A percentile compares a stretch with the other conserved stretches of the same genome.
Evolutionary conservation across 2,888 invertebrate genomes (phyloP).

Genomic region (Chesias legatella): DNA sequence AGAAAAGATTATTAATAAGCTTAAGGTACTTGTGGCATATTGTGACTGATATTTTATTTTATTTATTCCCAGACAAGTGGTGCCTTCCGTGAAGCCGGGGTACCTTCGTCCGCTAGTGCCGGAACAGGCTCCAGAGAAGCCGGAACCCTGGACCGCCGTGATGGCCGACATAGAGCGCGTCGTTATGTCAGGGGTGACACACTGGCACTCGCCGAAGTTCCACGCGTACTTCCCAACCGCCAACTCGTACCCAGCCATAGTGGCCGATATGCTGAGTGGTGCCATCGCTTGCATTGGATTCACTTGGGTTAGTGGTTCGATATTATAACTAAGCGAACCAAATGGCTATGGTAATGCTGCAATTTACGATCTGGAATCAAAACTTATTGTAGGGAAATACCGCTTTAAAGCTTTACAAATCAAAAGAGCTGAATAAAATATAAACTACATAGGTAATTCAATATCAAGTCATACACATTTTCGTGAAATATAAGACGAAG

Average conservation of each 20-base stretch:
- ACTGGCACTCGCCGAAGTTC: conserved; percentile 98
- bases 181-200: conserved; percentile 98
- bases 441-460: too few species aligned
- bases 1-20: too few species aligned
- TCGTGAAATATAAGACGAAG: too few species aligned
- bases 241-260: conserved; percentile 95
- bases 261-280: conserved; percentile 96
- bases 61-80: conserved; percentile 83
- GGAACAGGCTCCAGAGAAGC: conserved; percentile 88
- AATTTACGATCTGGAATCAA: too few species aligned
- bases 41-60: too few species aligned
- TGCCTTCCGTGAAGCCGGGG: conserved; percentile 96
- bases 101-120: conserved; percentile 94
- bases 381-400: too few species aligned
- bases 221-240: conserved; percentile 97
- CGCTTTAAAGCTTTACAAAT: too few species aligned
- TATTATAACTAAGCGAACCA: too few species aligned
- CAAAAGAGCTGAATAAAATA: too few species aligned
- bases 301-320: conserved; percentile 87
- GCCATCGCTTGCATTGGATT: conserved; percentile 98
- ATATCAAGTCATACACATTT: too few species aligned
- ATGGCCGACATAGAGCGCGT: conserved; percentile 96
- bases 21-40: too few species aligned
- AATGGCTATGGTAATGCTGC: too few species aligned
- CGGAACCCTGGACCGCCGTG: conserved; percentile 95